phyloP scores from a whole-genome alignment of 2,113 vertebrate species.

The Conger conger region DNA sequence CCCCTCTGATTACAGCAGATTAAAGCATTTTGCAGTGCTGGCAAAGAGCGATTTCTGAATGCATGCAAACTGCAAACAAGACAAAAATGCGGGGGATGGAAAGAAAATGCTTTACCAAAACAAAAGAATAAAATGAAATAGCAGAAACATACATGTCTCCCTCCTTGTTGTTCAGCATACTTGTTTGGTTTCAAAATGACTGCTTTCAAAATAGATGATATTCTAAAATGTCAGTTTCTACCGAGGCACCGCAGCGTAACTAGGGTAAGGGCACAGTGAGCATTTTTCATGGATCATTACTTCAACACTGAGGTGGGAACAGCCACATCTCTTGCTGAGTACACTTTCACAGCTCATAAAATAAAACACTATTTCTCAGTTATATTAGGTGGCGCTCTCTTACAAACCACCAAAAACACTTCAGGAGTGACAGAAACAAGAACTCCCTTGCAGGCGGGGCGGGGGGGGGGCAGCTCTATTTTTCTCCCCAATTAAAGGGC shows the following conservation, averaged over 20 bases:
- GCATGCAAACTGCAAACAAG: neutral
- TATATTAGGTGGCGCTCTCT: neutral
- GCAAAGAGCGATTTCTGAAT: neutral
- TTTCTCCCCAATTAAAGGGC: neutral
- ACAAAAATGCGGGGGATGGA: neutral
- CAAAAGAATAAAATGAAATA: neutral
- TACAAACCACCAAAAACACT: neutral
- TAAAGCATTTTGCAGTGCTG: neutral
- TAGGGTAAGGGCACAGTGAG: neutral
- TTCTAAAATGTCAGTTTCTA: neutral
- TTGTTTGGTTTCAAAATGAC: neutral
- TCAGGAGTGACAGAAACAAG: neutral
- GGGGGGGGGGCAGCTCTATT: neutral
- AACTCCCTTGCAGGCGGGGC: neutral
- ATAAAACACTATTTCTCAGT: neutral
- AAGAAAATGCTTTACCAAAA: neutral
- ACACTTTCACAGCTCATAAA: slow-evolving; percentile 1
- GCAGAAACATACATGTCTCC: neutral
- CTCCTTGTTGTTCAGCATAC: neutral
- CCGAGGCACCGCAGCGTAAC: neutral
- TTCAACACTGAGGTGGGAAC: neutral
- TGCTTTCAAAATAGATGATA: neutral
- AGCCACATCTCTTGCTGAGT: neutral
- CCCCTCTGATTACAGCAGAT: neutral
- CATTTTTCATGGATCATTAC: neutral